Conservation (phyloP, 2,113 vertebrate genomes). For the Dromiciops gliroides region DNA sequence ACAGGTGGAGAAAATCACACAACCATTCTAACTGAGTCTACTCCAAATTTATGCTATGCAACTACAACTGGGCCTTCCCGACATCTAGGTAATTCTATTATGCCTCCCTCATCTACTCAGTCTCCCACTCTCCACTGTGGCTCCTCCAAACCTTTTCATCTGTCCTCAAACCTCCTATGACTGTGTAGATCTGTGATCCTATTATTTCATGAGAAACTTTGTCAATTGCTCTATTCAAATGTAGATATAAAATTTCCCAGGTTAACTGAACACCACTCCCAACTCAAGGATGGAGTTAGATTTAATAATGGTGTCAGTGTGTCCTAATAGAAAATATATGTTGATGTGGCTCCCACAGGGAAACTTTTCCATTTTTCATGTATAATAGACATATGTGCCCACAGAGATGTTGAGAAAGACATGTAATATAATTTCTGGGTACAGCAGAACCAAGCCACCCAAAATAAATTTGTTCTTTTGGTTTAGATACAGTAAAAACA, state of each 20-base stretch:
- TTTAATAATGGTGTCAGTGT: background rate
- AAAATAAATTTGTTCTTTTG: background rate
- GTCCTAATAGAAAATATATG: background rate
- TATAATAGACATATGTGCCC: background rate
- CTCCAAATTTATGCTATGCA: background rate
- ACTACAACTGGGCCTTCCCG: background rate
- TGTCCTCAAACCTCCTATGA: background rate
- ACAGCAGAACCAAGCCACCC: background rate
- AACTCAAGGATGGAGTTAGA: background rate
- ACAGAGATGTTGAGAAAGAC: background rate
- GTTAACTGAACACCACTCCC: background rate
- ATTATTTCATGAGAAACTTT: background rate
- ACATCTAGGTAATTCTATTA: background rate
- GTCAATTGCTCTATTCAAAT: background rate
- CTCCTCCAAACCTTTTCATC: no score
- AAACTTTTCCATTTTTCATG: background rate
- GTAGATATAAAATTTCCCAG: background rate
- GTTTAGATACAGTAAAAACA: background rate
- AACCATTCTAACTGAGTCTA: background rate
- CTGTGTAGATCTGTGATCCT: background rate
- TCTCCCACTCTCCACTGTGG: background rate
- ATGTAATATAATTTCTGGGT: background rate
- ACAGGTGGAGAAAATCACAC: background rate
- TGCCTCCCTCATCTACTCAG: background rate
- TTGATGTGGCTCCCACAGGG: background rate